Percentiles rank a stretch among this genome's conserved stretches.
These are phyloP conservation scores for Paramuricea clavata DNA, from an alignment of 92 coral and sea anemone genomes.

Conservation along the genomic window DNA sequence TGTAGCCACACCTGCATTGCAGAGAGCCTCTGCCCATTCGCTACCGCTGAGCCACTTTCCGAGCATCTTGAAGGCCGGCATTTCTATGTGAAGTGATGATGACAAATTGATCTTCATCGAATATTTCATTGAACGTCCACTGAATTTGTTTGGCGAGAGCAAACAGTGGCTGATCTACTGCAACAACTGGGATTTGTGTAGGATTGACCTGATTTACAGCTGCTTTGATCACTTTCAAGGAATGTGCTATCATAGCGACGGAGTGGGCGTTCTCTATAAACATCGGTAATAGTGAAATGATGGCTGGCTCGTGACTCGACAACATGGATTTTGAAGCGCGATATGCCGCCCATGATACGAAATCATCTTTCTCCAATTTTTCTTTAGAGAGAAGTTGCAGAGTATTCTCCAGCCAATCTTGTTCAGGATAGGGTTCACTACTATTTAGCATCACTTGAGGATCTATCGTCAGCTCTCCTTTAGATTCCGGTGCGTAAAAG, in stretches of 20 bases:
- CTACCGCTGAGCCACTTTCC: slow-evolving; percentile 58
- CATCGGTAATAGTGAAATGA: too few relatives aligned
- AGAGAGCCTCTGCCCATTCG: slow-evolving; percentile 57
- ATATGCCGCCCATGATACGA: too few relatives aligned
- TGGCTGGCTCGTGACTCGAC: too few relatives aligned
- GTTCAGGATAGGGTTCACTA: background rate
- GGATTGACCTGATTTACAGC: slow-evolving; percentile 57
- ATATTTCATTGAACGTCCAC: slow-evolving; percentile 36
- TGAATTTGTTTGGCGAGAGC: slow-evolving; percentile 73
- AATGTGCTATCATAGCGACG: slow-evolving; percentile 67
- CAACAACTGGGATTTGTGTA: slow-evolving; percentile 54
- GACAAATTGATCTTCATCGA: slow-evolving; percentile 56
- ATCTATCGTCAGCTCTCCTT: background rate
- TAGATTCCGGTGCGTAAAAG: background rate
- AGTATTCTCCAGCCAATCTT: slow-evolving; percentile 34
- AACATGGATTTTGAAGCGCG: too few relatives aligned
- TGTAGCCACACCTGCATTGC: slow-evolving; percentile 41
- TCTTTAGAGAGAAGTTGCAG: too few relatives aligned
- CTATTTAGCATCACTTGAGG: background rate
- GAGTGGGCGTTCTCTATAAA: slow-evolving; percentile 64
- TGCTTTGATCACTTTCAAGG: slow-evolving; percentile 54
- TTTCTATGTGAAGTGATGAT: slow-evolving; percentile 61
- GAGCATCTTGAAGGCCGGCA: slow-evolving; percentile 59
- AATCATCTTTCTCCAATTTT: too few relatives aligned
- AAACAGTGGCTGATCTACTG: slow-evolving; percentile 61